Conservation (phyloP, 1,140 invertebrate genomes). For the Lepidotrigona ventralis region DNA sequence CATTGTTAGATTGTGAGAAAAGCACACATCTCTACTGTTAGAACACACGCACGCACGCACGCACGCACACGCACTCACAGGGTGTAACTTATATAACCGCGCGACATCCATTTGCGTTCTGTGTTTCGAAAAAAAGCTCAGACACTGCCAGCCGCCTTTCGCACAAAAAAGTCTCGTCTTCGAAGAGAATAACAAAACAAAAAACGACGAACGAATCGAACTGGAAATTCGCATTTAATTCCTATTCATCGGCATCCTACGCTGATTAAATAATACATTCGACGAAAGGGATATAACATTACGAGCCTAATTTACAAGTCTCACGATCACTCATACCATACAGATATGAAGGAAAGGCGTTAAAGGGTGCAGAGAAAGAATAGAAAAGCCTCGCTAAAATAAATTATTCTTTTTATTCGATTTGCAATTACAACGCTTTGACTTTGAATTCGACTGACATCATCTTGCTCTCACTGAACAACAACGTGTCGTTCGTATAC, state of each 20-base stretch:
- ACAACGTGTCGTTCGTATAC: constrained; percentile 55
- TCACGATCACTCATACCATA: not conserved
- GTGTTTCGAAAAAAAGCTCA: not conserved
- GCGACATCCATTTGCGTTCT: not conserved
- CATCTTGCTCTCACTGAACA: constrained; percentile 56
- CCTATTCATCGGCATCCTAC: not conserved
- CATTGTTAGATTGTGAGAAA: constrained; percentile 24
- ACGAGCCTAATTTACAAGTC: constrained; percentile 17
- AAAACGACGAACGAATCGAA: not conserved
- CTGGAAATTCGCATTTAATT: too few relatives aligned
- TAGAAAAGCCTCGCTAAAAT: constrained; percentile 69
- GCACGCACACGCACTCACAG: not conserved
- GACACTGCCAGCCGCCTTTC: not conserved
- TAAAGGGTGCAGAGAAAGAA: constrained; percentile 63
- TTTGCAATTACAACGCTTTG: constrained; percentile 70
- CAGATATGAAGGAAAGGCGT: constrained; percentile 62
- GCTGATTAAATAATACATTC: constrained; percentile 9
- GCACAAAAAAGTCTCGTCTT: not conserved
- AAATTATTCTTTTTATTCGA: constrained; percentile 72
- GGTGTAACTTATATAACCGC: not conserved
- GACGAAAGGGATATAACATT: not conserved
- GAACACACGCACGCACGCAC: not conserved
- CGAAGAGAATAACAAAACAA: not conserved
- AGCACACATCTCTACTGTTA: constrained; percentile 4
- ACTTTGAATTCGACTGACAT: constrained; percentile 60